These are phyloP conservation scores for Oscheius sp. DNA, from an alignment of 2,888 invertebrate genomes.

Conservation along the genomic window DNA sequence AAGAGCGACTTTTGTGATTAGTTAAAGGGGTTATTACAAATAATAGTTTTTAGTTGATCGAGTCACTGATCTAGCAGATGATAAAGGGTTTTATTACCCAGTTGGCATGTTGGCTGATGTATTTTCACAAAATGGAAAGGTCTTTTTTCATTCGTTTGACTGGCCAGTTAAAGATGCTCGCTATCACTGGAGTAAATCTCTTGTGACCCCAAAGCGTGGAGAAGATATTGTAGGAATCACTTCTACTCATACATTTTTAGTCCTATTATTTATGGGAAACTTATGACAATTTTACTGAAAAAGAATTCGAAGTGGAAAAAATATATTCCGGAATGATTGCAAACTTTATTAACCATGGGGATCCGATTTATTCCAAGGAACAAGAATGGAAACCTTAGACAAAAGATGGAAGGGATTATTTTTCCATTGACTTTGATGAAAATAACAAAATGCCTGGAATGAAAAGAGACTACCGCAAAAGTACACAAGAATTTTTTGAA, in stretches of 20 bases:
- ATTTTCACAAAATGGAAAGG: constrained; percentile 1
- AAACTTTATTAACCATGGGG: constrained; percentile 36
- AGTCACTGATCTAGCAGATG: neutral
- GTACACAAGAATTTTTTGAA: neutral
- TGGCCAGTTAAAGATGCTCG: neutral
- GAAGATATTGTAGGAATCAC: constrained; percentile 10
- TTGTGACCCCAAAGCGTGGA: neutral
- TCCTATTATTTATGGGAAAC: constrained; percentile 11
- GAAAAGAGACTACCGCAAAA: neutral
- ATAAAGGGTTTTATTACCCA: neutral
- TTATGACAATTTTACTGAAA: neutral
- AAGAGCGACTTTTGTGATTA: too few species aligned
- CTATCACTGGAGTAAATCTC: neutral
- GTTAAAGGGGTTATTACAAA: too few species aligned
- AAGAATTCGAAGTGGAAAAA: constrained; percentile 25
- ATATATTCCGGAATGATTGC: constrained; percentile 41
- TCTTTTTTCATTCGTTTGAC: neutral
- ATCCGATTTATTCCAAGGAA: constrained; percentile 29
- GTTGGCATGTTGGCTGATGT: neutral
- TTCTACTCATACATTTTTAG: too few species aligned
- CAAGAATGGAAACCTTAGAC: constrained; percentile 33
- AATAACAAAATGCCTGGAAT: constrained; percentile 6
- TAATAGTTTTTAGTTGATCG: too few species aligned
- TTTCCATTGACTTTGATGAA: constrained; percentile 31
- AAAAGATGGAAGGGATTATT: constrained; percentile 31